Evolutionary conservation across 2,113 vertebrate genomes (phyloP), one percentile per base, ranked within the genome.

Genomic region (Glaucomys volans): DNA sequence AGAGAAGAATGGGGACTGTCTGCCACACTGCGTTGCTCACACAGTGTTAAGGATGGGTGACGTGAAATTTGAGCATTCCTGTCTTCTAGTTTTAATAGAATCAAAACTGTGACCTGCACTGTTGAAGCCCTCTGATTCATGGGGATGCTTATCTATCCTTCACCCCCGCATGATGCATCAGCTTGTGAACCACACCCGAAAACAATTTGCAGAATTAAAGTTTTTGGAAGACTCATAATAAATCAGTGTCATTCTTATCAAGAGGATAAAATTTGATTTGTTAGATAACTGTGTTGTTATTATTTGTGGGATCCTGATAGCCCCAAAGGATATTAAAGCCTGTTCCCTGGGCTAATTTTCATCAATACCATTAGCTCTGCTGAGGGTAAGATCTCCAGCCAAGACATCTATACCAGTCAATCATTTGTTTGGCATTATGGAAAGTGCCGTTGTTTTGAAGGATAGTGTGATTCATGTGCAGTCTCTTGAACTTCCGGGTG

Each of bases 271-370:
- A 97, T 97, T 94, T 94, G 96, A 97, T 97, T 96, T 95, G 82
- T 91, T 87, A 96, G 93, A 94, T 96, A 96, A 93, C 44, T 88
- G 77, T 62, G 10, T 76, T 96, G 94, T 96, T 97, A 94, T 93
- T 98, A 95, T 96, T 97, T 97, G 97, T 91, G 94, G 69, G 17
- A 89, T 96, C 54, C 28, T 94, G 91, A 96, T 96, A 93, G 82
- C 57, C 97, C 89, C 77, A 95, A 94, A 96, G 96, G 95, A 97
- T 97, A 97, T 96, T 96, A 98, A 97, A 97, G 52, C 44, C 87
- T 95, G 74, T 88, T 96, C 44, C 37, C 50, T 22, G 47, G 91
- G 69, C 94, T 96, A 83, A 95, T 97, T 96, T 97, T 97, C 94
- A 81, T 94, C 94, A 94, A 83, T 90, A 86, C 94, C 57, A 62